Conservation (phyloP, 2,888 invertebrate species). For the Agonum fuliginosum region DNA sequence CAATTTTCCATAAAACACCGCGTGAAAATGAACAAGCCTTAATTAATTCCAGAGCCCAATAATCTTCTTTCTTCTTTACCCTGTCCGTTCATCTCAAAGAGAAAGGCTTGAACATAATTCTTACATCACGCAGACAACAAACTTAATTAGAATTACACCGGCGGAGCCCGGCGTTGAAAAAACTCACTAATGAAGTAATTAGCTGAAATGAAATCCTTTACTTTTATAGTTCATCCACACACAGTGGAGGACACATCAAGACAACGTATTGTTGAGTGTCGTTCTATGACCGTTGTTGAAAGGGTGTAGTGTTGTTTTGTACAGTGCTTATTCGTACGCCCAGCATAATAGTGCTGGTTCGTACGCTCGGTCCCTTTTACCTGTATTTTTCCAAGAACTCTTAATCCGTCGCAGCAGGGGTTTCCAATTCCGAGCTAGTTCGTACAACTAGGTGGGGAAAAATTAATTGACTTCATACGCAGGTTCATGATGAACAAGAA, state of each 20-base stretch:
- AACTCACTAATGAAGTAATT: conserved; percentile 53
- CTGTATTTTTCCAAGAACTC: too few relatives aligned
- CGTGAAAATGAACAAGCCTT: conserved; percentile 26
- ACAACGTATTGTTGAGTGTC: conserved; percentile 42
- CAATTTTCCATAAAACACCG: background rate
- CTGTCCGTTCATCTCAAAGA: background rate
- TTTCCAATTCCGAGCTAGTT: too few relatives aligned
- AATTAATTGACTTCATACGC: too few relatives aligned
- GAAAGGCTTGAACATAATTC: conserved; percentile 40
- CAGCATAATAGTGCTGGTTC: too few relatives aligned
- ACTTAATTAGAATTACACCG: conserved; percentile 46
- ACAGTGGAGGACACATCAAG: background rate
- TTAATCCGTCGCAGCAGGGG: too few relatives aligned
- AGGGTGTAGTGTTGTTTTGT: background rate
- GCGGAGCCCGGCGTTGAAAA: conserved; percentile 10
- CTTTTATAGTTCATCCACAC: conserved; percentile 42
- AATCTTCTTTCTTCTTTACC: conserved; percentile 14
- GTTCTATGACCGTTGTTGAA: background rate
- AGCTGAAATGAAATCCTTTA: conserved; percentile 47
- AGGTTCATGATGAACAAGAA: too few relatives aligned
- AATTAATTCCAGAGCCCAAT: conserved; percentile 34
- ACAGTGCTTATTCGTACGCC: too few relatives aligned
- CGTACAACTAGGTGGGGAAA: too few relatives aligned
- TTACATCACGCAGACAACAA: conserved; percentile 36
- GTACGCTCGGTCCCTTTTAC: too few relatives aligned